phyloP scores from a whole-genome alignment of 2,797 vertebrate species.

The Notamacropus eugenii region DNA sequence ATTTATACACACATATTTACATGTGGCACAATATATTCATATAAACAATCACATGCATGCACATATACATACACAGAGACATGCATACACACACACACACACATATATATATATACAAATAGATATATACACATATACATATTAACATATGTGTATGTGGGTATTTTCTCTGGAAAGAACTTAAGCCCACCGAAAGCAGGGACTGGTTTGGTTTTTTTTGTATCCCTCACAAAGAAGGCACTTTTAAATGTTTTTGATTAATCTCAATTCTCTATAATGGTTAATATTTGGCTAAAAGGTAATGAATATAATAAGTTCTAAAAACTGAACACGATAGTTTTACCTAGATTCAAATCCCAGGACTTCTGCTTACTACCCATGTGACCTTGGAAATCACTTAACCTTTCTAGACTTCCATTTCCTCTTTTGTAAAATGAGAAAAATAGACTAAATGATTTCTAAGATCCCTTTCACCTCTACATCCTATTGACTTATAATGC shows the following conservation, averaged over 20 bases:
- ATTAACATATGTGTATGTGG: neutral
- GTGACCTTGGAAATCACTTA: neutral
- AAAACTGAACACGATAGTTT: neutral
- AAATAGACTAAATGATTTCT: neutral
- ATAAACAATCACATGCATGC: neutral
- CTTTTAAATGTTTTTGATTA: neutral
- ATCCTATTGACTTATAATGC: neutral
- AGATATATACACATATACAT: neutral
- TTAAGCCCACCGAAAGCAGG: neutral
- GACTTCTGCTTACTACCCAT: neutral
- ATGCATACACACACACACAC: neutral
- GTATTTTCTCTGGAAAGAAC: neutral
- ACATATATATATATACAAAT: neutral
- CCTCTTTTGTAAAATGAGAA: neutral
- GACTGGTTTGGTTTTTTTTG: neutral
- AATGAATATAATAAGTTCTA: neutral
- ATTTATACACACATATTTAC: constrained; percentile 23
- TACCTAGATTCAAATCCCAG: neutral
- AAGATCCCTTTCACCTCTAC: neutral
- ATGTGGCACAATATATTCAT: constrained; percentile 19
- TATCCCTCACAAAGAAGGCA: neutral
- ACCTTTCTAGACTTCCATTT: neutral
- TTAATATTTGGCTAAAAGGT: neutral
- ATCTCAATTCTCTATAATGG: neutral
- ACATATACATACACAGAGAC: neutral